Conservation (phyloP, 2,797 vertebrate genomes). For the Anabacerthia variegaticeps region DNA sequence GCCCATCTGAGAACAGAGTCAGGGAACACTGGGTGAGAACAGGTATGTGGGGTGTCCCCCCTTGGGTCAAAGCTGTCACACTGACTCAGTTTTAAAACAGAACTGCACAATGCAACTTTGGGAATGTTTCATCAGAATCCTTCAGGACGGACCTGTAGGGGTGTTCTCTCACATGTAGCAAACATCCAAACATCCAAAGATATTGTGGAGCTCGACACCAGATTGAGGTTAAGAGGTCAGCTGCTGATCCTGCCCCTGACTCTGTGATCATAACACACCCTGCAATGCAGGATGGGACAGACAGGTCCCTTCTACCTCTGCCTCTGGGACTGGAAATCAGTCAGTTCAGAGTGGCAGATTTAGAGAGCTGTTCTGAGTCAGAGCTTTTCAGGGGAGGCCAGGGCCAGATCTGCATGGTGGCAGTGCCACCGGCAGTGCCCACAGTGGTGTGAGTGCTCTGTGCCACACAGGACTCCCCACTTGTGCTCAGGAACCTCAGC, state of each 20-base stretch:
- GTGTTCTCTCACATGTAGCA: neutral
- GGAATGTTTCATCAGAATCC: neutral
- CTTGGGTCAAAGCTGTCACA: neutral
- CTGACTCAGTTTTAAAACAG: accelerated
- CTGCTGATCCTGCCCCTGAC: neutral
- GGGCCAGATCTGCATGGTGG: neutral
- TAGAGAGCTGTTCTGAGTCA: neutral
- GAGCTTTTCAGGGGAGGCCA: neutral
- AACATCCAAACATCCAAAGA: neutral
- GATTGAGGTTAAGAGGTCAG: neutral
- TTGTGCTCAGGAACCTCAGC: neutral
- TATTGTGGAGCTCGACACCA: neutral
- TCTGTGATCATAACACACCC: neutral
- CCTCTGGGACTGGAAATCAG: neutral
- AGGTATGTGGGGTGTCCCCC: neutral
- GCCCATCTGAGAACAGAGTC: neutral
- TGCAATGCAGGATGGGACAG: neutral
- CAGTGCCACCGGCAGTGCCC: neutral
- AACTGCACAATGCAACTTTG: neutral
- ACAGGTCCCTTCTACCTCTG: neutral
- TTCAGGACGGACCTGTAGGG: neutral
- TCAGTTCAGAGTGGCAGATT: neutral
- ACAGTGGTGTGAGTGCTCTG: neutral
- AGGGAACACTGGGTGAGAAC: neutral
- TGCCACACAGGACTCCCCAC: neutral